Conservation (phyloP, 2,113 vertebrate genomes). For the Triplophysa rosa region DNA sequence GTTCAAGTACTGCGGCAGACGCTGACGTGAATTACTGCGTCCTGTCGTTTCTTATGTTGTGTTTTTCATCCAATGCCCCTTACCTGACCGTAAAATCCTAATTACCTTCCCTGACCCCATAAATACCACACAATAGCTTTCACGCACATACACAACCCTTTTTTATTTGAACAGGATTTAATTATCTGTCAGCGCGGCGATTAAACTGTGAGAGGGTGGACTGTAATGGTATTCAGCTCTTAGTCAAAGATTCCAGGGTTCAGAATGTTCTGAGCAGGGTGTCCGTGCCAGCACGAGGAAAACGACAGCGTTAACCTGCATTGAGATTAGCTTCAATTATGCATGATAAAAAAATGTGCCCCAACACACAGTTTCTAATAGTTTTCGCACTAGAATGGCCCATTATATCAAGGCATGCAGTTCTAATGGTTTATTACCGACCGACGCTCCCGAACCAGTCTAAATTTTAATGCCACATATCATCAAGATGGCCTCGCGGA, state of each 20-base stretch:
- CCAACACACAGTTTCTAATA: not conserved
- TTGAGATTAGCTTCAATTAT: slow-evolving; percentile 25
- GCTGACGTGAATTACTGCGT: not conserved
- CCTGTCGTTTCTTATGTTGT: not conserved
- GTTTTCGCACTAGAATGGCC: not conserved
- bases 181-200: slow-evolving; percentile 11
- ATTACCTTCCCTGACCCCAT: slow-evolving; percentile 49
- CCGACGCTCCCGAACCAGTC: not conserved
- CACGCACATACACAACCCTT: not conserved
- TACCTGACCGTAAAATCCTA: slow-evolving; percentile 45
- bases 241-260: slow-evolving; percentile 5
- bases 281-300: not conserved
- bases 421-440: slow-evolving; percentile 27
- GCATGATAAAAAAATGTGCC: slow-evolving; percentile 2
- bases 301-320: slow-evolving; percentile 17
- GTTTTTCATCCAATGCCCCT: slow-evolving; percentile 30
- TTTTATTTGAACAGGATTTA: slow-evolving; percentile 12
- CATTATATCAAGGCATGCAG: not conserved
- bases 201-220: not conserved
- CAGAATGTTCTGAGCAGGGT: slow-evolving; percentile 22
- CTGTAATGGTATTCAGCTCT: not conserved
- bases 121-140: slow-evolving; percentile 30
- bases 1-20: not conserved
- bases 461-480: slow-evolving; percentile 33
- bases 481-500: slow-evolving; percentile 18